phyloP scores from a whole-genome alignment of 2,113 vertebrate species.

The Pipa parva region DNA sequence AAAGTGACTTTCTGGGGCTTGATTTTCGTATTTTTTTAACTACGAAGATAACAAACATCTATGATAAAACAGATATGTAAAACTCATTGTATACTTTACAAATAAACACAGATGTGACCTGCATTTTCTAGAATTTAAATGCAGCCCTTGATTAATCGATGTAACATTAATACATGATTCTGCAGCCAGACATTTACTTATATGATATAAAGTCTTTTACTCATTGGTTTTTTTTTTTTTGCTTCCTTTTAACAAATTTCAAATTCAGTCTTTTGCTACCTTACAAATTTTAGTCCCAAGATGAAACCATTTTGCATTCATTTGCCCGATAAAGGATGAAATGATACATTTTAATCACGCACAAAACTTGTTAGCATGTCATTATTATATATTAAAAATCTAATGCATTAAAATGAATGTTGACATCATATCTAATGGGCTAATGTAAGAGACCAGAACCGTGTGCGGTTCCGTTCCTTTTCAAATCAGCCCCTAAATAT shows the following conservation, averaged over 20 bases:
- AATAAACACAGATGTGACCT: too few relatives aligned
- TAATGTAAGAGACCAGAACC: conserved; percentile 7
- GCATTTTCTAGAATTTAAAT: too few relatives aligned
- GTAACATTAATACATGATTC: too few relatives aligned
- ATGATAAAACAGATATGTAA: too few relatives aligned
- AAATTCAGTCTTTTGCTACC: not conserved
- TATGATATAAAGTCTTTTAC: too few relatives aligned
- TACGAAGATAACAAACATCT: too few relatives aligned
- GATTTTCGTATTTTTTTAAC: too few relatives aligned
- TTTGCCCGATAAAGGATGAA: not conserved
- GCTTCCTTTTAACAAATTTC: not conserved
- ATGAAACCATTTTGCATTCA: conserved; percentile 4
- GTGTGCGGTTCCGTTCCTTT: not conserved
- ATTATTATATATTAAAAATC: conserved; percentile 1
- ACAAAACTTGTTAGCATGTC: conserved; percentile 23
- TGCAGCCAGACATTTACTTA: too few relatives aligned
- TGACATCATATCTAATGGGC: conserved; percentile 15
- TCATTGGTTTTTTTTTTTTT: too few relatives aligned
- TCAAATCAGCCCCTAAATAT: not conserved
- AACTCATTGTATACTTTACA: too few relatives aligned
- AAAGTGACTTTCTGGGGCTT: too few relatives aligned
- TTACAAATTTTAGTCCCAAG: not conserved
- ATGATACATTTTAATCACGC: conserved; percentile 1
- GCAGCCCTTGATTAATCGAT: too few relatives aligned
- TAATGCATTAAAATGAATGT: not conserved